Evolutionary conservation across 2,113 vertebrate species (phyloP).

Genomic region (Colistium nudipinnis): DNA sequence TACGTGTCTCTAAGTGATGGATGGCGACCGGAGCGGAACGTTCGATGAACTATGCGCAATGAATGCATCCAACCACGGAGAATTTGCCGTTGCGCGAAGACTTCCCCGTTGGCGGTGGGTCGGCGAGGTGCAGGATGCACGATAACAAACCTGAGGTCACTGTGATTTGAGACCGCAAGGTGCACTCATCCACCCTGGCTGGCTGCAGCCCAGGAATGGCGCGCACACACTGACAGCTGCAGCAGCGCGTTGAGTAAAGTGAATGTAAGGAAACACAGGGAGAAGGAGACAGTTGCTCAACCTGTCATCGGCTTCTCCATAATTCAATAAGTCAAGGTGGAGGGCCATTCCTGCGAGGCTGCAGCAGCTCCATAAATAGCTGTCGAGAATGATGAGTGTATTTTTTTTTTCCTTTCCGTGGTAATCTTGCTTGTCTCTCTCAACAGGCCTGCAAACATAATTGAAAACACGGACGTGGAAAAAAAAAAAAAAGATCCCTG

Average conservation of each 20-base stretch:
- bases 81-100: neutral
- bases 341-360: slow-evolving; percentile 71
- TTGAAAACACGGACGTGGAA: slow-evolving; percentile 73
- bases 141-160: slow-evolving; percentile 50
- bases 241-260: slow-evolving; percentile 65
- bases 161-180: slow-evolving; percentile 66
- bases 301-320: slow-evolving; percentile 77
- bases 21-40: neutral
- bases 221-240: slow-evolving; percentile 72
- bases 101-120: slow-evolving; percentile 1
- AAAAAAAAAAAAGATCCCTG: slow-evolving; percentile 71
- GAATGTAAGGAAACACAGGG: slow-evolving; percentile 70
- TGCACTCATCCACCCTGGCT: slow-evolving; percentile 67
- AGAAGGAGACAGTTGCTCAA: slow-evolving; percentile 73
- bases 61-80: neutral
- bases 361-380: slow-evolving; percentile 74
- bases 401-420: slow-evolving; percentile 50
- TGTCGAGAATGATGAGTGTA: slow-evolving; percentile 62
- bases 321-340: slow-evolving; percentile 80
- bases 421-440: slow-evolving; percentile 77
- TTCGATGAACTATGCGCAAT: neutral
- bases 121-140: slow-evolving; percentile 39
- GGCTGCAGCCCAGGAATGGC: slow-evolving; percentile 63
- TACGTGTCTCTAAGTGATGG: no score
- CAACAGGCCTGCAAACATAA: slow-evolving; percentile 75